Evolutionary conservation across 2,888 invertebrate genomes (phyloP).

Genomic region (Strigamia transsilvanica): DNA sequence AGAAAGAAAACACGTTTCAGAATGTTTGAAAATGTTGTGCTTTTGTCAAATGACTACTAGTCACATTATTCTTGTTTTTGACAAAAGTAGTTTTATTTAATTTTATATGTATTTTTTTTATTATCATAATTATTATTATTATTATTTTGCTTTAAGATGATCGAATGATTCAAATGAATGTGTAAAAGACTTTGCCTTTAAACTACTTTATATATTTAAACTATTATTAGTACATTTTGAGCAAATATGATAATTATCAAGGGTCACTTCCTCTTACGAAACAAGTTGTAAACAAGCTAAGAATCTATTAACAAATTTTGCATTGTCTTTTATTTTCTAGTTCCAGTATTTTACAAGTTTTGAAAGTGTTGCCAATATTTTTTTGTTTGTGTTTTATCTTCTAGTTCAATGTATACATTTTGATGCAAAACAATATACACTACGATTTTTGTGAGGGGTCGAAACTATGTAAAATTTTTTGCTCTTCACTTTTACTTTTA

Average conservation of each 20-base stretch:
- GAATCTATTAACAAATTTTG: slow-evolving; percentile 27
- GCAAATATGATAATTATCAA: not conserved
- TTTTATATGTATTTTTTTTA: not conserved
- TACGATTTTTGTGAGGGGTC: not conserved
- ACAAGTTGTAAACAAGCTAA: slow-evolving; percentile 13
- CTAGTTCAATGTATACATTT: slow-evolving; percentile 26
- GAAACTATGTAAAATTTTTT: not conserved
- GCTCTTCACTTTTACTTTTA: slow-evolving; percentile 6
- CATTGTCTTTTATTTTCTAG: slow-evolving; percentile 25
- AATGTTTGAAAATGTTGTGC: not conserved
- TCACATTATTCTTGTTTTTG: slow-evolving; percentile 8
- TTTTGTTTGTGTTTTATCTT: slow-evolving; percentile 23
- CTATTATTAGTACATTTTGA: not conserved
- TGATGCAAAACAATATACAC: slow-evolving; percentile 26
- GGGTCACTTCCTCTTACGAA: slow-evolving; percentile 20
- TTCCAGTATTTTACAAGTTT: slow-evolving; percentile 29
- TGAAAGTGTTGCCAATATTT: slow-evolving; percentile 10
- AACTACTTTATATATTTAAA: not conserved
- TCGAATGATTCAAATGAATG: not conserved
- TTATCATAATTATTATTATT: not conserved
- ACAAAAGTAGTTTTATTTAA: not conserved
- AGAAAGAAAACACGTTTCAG: not conserved
- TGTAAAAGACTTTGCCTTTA: slow-evolving; percentile 18
- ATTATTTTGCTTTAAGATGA: slow-evolving; percentile 3
- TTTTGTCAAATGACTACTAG: slow-evolving; percentile 16